phyloP scores from a whole-genome alignment of 2,113 vertebrate genomes.

The Oxygymnocypris stewartii region DNA sequence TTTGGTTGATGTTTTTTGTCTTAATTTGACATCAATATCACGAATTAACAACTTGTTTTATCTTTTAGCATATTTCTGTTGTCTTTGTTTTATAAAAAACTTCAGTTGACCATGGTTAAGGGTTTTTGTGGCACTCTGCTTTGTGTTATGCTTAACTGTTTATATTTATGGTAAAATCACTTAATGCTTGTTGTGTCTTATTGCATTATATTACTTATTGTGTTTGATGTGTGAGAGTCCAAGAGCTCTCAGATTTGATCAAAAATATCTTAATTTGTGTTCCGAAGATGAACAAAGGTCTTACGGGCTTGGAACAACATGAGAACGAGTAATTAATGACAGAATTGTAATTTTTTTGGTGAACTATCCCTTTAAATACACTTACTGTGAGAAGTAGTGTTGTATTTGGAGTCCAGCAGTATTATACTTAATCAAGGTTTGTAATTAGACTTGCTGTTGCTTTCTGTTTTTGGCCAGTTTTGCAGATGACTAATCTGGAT shows the following conservation, averaged over 20 bases:
- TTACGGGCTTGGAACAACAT: too few species aligned
- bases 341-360: too few species aligned
- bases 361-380: background rate
- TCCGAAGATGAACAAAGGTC: too few species aligned
- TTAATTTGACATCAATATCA: background rate
- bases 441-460: slow-evolving; percentile 42
- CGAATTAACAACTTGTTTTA: background rate
- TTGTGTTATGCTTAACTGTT: background rate
- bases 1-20: too few species aligned
- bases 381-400: background rate
- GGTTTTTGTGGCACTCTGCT: background rate
- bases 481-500: slow-evolving; percentile 36
- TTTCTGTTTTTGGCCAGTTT: slow-evolving; percentile 34
- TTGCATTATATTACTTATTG: background rate
- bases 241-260: too few species aligned
- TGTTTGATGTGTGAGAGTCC: background rate
- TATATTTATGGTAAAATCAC: background rate
- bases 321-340: too few species aligned
- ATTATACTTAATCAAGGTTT: slow-evolving; percentile 11
- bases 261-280: too few species aligned
- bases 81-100: background rate
- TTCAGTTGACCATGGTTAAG: background rate
- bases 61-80: background rate
- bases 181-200: background rate
- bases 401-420: background rate